phyloP scores from a whole-genome alignment of 2,797 vertebrate genomes.

The Carduelis carduelis region DNA sequence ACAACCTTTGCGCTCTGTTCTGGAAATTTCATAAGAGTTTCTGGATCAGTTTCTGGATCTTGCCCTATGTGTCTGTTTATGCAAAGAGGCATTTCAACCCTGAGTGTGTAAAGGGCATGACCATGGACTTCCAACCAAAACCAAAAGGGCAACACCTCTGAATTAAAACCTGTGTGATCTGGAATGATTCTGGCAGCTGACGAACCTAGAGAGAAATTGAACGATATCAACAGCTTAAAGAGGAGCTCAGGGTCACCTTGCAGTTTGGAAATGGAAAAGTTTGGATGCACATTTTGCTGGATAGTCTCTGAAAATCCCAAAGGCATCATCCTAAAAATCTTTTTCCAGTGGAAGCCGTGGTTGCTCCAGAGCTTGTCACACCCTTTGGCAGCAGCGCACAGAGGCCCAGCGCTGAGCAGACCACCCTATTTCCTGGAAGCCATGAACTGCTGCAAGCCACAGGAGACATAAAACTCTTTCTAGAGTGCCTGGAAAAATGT shows the following conservation, averaged over 20 bases:
- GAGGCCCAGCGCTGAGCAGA: neutral
- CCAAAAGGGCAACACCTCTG: neutral
- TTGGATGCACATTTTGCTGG: neutral
- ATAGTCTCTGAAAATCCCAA: neutral
- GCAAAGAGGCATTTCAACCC: neutral
- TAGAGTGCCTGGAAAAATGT: neutral
- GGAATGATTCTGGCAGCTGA: neutral
- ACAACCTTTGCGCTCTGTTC: neutral
- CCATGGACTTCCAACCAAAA: neutral
- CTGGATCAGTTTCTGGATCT: neutral
- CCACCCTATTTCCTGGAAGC: conserved; percentile 26
- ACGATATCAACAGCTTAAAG: neutral
- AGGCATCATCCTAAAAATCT: neutral
- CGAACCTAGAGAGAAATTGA: neutral
- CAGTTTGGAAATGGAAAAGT: neutral
- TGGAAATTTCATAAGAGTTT: neutral
- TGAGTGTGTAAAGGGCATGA: neutral
- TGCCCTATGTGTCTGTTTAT: neutral
- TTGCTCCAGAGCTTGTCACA: neutral
- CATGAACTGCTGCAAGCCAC: neutral
- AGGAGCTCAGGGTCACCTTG: neutral
- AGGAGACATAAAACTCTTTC: neutral
- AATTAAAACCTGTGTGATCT: neutral
- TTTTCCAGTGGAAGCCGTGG: neutral
- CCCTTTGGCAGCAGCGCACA: neutral